Percentiles rank a stretch among this genome's conserved stretches.
Evolutionary conservation across 2,113 vertebrate species (phyloP).

Genomic region (Perca flavescens): DNA sequence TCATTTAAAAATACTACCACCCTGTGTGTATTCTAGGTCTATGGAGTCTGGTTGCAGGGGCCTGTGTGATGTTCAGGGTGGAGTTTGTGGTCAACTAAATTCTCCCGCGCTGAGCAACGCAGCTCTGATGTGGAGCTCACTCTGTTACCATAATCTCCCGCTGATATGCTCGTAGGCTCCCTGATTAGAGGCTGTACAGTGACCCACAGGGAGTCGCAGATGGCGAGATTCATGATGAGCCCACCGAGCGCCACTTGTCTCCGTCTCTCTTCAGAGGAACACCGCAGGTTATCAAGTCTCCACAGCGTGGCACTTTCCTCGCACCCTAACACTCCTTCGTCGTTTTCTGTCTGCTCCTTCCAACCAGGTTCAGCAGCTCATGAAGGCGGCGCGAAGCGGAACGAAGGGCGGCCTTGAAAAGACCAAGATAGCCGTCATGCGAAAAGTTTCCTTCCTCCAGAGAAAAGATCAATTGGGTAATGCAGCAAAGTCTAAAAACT

Average conservation of each 20-base stretch:
- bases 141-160: conserved; percentile 61
- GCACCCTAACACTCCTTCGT: conserved; percentile 42
- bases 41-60: conserved; percentile 63
- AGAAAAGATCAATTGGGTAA: conserved; percentile 89
- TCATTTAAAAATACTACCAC: conserved; percentile 72
- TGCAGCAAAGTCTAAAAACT: conserved; percentile 19
- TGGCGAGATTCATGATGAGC: conserved; percentile 69
- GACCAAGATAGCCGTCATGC: conserved; percentile 94
- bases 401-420: conserved; percentile 96
- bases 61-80: conserved; percentile 55
- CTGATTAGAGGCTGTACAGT: conserved; percentile 69
- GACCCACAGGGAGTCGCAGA: conserved; percentile 69
- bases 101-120: conserved; percentile 49
- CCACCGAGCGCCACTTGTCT: conserved; percentile 59
- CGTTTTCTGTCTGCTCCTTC: conserved; percentile 40
- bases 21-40: conserved; percentile 59
- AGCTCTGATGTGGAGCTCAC: conserved; percentile 57
- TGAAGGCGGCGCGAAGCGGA: conserved; percentile 94
- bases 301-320: conserved; percentile 49
- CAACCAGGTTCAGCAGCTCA: conserved; percentile 93
- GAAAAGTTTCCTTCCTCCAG: conserved; percentile 92
- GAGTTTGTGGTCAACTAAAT: conserved; percentile 69
- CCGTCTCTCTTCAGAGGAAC: conserved; percentile 64
- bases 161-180: conserved; percentile 60
- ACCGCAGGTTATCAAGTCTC: conserved; percentile 49